These are phyloP conservation scores for Sciurus niger DNA, from an alignment of 2,113 vertebrate genomes.

Conservation along the genomic window DNA sequence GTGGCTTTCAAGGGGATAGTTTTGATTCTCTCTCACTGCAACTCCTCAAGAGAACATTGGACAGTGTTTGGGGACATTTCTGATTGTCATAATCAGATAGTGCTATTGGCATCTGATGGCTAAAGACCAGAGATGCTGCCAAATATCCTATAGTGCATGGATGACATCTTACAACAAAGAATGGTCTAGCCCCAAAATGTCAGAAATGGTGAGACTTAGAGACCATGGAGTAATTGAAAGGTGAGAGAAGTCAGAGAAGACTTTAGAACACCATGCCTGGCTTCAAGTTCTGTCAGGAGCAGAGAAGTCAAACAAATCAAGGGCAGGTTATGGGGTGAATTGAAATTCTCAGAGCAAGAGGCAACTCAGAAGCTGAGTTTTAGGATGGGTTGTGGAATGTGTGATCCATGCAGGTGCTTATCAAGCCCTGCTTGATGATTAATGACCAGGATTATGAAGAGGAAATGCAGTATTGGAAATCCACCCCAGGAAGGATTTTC, in stretches of 20 bases:
- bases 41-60: background rate
- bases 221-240: background rate
- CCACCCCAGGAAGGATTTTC: background rate
- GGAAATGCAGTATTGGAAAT: slow-evolving; percentile 4
- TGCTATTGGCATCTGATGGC: background rate
- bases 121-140: background rate
- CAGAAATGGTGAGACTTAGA: background rate
- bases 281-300: background rate
- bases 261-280: background rate
- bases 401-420: background rate
- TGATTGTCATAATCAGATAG: background rate
- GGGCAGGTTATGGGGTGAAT: background rate
- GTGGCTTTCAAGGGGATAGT: background rate
- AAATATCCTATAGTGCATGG: background rate
- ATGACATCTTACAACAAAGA: background rate
- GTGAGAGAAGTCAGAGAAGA: background rate
- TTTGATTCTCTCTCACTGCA: background rate
- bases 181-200: background rate
- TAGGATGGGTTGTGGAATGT: background rate
- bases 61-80: background rate
- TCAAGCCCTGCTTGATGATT: background rate
- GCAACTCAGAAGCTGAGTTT: background rate
- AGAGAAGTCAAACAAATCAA: background rate
- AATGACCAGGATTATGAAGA: background rate
- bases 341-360: background rate